phyloP scores from a whole-genome alignment of 2,797 vertebrate genomes.

The Gymnoscopelus braueri region DNA sequence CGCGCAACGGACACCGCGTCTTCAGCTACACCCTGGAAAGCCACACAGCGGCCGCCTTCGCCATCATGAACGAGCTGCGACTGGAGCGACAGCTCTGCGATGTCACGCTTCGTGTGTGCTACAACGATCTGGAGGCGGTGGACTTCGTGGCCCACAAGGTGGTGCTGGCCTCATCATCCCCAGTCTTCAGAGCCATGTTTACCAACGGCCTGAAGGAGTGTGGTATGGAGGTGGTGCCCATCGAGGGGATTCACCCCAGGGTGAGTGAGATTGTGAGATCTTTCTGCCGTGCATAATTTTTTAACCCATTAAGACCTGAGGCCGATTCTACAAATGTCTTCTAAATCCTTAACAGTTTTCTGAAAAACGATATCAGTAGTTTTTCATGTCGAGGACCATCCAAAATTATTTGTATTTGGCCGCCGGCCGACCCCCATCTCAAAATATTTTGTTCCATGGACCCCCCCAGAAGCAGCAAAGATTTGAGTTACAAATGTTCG shows the following conservation, averaged over 20 bases:
- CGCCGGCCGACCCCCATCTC: no score
- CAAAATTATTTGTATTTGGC: no score
- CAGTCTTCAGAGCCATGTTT: slow-evolving; percentile 95
- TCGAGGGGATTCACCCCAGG: slow-evolving; percentile 92
- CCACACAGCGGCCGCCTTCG: slow-evolving; percentile 90
- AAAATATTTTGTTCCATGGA: no score
- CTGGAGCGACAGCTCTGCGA: slow-evolving; percentile 90
- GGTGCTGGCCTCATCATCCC: slow-evolving; percentile 92
- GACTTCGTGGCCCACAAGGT: slow-evolving; percentile 94
- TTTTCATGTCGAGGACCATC: no score
- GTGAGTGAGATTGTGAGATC: slow-evolving; percentile 55
- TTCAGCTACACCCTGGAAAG: slow-evolving; percentile 95
- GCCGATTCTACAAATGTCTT: no score
- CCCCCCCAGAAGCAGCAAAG: no score
- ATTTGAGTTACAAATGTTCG: no score
- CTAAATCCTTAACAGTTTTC: no score
- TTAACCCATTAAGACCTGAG: no score
- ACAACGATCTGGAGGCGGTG: slow-evolving; percentile 83
- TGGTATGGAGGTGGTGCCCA: slow-evolving; percentile 92
- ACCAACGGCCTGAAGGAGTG: slow-evolving; percentile 91
- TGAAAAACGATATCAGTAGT: no score
- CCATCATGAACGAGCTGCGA: slow-evolving; percentile 94
- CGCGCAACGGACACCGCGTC: slow-evolving; percentile 86
- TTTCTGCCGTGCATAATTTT: not conserved
- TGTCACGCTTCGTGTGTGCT: slow-evolving; percentile 90